A percentile compares a stretch with the other conserved stretches of the same genome.
phyloP scores from a whole-genome alignment of 2,888 invertebrate genomes.

The Dorcus hopei region DNA sequence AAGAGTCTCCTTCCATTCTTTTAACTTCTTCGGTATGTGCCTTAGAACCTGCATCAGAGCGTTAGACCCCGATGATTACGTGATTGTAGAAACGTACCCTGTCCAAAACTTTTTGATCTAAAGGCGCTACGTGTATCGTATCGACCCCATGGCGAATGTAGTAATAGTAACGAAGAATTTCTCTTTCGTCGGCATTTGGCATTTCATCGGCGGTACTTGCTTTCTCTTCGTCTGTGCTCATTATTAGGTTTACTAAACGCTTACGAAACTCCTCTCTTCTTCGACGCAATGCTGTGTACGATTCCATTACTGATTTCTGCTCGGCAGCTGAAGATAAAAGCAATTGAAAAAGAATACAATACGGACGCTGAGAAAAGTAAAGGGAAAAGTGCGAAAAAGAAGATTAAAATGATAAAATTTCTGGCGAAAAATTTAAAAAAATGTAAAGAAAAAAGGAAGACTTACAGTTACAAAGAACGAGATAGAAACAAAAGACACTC shows the following conservation, averaged over 20 bases:
- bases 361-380: no score
- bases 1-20: slow-evolving; percentile 60
- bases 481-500: no score
- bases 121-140: slow-evolving; percentile 82
- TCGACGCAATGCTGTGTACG: slow-evolving; percentile 65
- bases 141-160: slow-evolving; percentile 89
- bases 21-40: slow-evolving; percentile 62
- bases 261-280: slow-evolving; percentile 81
- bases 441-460: no score
- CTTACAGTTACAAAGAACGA: no score
- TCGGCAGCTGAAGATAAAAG: slow-evolving; percentile 46
- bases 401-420: no score
- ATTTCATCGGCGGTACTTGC: slow-evolving; percentile 50
- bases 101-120: slow-evolving; percentile 70
- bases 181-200: slow-evolving; percentile 63
- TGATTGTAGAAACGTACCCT: slow-evolving; percentile 46
- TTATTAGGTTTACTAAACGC: slow-evolving; percentile 73
- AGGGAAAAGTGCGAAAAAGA: no score
- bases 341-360: not conserved
- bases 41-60: slow-evolving; percentile 55
- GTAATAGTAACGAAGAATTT: slow-evolving; percentile 80
- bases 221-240: slow-evolving; percentile 55
- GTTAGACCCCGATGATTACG: not conserved
- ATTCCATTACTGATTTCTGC: slow-evolving; percentile 49
- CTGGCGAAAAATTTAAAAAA: no score